Percentiles rank a stretch among this genome's conserved stretches.
These are phyloP conservation scores for Aethina tumida DNA, from an alignment of 1,140 invertebrate species.

Conservation along the genomic window DNA sequence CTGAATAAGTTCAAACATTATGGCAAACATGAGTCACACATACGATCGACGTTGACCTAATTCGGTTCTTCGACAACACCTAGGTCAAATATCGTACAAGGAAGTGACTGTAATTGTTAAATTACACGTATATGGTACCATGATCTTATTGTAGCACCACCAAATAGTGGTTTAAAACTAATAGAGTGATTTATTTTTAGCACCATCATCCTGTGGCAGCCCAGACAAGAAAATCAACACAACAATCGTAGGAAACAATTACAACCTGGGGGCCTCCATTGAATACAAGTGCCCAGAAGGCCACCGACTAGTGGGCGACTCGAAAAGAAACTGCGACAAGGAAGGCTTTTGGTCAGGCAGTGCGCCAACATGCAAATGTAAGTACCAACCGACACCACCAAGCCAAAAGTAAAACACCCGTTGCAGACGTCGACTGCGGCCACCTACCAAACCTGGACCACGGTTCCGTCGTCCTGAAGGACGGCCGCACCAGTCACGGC, in stretches of 20 bases:
- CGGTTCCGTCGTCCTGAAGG: slow-evolving; percentile 55
- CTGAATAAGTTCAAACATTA: no score
- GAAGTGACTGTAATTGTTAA: no score
- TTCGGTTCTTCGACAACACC: no score
- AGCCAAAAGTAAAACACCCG: background rate
- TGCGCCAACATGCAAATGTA: slow-evolving; percentile 79
- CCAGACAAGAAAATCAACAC: slow-evolving; percentile 78
- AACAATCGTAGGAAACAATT: slow-evolving; percentile 63
- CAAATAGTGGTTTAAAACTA: no score
- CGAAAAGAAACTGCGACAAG: slow-evolving; percentile 53
- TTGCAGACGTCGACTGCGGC: slow-evolving; percentile 74
- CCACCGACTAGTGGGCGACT: slow-evolving; percentile 67
- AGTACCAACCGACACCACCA: slow-evolving; percentile 19
- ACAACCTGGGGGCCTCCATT: slow-evolving; percentile 57
- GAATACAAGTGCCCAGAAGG: slow-evolving; percentile 74
- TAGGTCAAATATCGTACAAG: no score
- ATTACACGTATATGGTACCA: no score
- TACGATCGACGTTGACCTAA: no score
- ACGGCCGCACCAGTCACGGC: slow-evolving; percentile 65
- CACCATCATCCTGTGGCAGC: slow-evolving; percentile 72
- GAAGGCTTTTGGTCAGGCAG: slow-evolving; percentile 73
- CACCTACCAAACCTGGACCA: slow-evolving; percentile 57
- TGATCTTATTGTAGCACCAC: no score
- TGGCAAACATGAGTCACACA: no score
- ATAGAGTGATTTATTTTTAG: no score